Base-by-base conservation (phyloP, 2,888 invertebrate species). In the Acanthosepion lycidas region DNA sequence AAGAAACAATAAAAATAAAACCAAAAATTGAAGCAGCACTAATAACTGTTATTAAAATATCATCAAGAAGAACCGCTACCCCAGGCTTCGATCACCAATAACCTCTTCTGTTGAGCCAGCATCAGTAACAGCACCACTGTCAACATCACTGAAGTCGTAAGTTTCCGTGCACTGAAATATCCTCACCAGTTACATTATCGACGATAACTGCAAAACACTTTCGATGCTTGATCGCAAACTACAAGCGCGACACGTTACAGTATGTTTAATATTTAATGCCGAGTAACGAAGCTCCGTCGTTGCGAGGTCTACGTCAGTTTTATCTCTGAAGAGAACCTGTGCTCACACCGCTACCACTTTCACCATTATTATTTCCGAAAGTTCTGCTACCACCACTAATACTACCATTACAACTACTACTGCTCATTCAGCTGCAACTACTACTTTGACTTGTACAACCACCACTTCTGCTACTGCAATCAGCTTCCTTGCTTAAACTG, bases 181-280 rank as follows among this genome's bases (percentile, higher is more conserved):
- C 78, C 4, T 78, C n/a, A n/a, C 78, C 28, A n/a, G 78, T 33
- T n/a, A 15, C 5, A n/a, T 33, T 15, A n/a, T n/a, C 18, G 78
- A 78, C n/a, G 78, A 33, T 78, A 78, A 78, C n/a, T 78, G n/a
- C 12, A n/a, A 33, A 78, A 78, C 33, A 12, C 15, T 78, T n/a
- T 33, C 2, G n/a, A 78, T n/a, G n/a, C 78, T 78, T 18, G n/a
- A 33, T 15, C 12, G 78, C 78, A 33, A 33, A 78, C n/a, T n/a
- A 33, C 42, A 33, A 33, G 15, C 18, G 20, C 78, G n/a, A 15
- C n/a, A 78, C n/a, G n/a, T 78, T 33, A 15, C 78, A 15, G 78
- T n/a, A 33, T 78, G n/a, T 78, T 78, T 78, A 78, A 78, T 78
- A 78, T 78, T 78, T 78, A n/a, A 78, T n/a, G n/a, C 78, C n/a